Conservation (phyloP, 2,797 vertebrate genomes). For the Sternotherus odoratus region DNA sequence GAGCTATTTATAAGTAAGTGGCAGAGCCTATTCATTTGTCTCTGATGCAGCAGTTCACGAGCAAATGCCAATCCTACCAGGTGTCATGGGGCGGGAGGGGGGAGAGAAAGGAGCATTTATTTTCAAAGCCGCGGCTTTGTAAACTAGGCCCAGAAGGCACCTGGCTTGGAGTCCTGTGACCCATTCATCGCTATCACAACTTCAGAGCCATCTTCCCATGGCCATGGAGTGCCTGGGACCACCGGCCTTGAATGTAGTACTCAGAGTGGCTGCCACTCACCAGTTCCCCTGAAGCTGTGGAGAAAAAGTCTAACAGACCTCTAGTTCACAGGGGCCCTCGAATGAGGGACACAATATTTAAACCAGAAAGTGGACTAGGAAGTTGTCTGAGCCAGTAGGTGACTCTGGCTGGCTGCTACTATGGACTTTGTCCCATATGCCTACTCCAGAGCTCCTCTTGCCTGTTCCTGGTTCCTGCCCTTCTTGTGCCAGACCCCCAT, state of each 20-base stretch:
- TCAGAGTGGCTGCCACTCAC: not conserved
- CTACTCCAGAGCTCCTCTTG: not conserved
- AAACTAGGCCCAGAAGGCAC: not conserved
- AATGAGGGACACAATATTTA: not conserved
- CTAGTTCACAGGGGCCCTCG: not conserved
- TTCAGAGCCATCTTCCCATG: not conserved
- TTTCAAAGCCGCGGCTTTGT: constrained; percentile 41
- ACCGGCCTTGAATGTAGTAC: not conserved
- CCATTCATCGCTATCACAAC: not conserved
- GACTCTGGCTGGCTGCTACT: not conserved
- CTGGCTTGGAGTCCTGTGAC: not conserved
- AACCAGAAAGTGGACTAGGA: not conserved
- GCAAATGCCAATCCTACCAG: not conserved
- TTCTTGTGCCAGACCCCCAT: not conserved
- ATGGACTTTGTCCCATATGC: not conserved
- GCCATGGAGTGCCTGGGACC: not conserved
- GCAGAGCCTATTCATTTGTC: not conserved
- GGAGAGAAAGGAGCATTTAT: not conserved
- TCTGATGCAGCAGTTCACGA: constrained; percentile 6
- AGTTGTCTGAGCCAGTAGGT: not conserved
- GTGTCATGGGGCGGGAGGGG: not conserved
- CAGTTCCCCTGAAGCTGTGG: not conserved
- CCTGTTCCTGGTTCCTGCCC: not conserved
- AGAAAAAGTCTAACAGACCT: not conserved
- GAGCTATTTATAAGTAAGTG: constrained; percentile 36